Evolutionary conservation across 2,113 vertebrate genomes (phyloP).

Genomic region (Onychostruthus taczanowskii): DNA sequence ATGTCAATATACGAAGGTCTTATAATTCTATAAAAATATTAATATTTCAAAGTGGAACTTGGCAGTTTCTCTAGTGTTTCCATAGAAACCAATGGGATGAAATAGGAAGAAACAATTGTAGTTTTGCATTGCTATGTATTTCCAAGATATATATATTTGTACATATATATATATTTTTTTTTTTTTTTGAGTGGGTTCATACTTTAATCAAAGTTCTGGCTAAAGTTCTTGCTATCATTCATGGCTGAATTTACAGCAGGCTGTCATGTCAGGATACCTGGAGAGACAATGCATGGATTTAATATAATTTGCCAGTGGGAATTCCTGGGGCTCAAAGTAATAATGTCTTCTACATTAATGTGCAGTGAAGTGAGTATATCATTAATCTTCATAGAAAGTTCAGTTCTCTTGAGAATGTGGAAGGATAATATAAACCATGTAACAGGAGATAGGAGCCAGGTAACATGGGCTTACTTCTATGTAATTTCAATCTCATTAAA

Average conservation of each 20-base stretch:
- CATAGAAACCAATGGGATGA: background rate
- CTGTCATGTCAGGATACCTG: background rate
- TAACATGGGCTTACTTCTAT: background rate
- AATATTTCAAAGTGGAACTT: slow-evolving; percentile 17
- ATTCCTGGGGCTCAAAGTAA: slow-evolving; percentile 55
- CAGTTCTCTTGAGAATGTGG: slow-evolving; percentile 7
- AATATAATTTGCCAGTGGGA: slow-evolving; percentile 33
- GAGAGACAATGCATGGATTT: slow-evolving; percentile 24
- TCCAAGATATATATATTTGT: background rate
- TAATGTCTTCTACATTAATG: slow-evolving; percentile 53
- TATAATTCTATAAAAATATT: background rate
- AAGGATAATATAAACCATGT: slow-evolving; percentile 11
- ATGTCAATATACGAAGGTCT: background rate
- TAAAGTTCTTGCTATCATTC: background rate
- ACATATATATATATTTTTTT: background rate
- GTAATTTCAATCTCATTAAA: slow-evolving; percentile 3
- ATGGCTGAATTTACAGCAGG: background rate
- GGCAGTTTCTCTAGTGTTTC: background rate
- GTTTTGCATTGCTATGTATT: background rate
- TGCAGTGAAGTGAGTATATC: slow-evolving; percentile 45
- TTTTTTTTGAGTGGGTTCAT: background rate
- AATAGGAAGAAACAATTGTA: background rate
- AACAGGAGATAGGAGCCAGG: slow-evolving; percentile 15
- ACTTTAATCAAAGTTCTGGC: background rate
- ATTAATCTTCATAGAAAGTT: slow-evolving; percentile 67